Base-by-base conservation (phyloP, 2,113 vertebrate species). In the Eubucco bourcierii region DNA sequence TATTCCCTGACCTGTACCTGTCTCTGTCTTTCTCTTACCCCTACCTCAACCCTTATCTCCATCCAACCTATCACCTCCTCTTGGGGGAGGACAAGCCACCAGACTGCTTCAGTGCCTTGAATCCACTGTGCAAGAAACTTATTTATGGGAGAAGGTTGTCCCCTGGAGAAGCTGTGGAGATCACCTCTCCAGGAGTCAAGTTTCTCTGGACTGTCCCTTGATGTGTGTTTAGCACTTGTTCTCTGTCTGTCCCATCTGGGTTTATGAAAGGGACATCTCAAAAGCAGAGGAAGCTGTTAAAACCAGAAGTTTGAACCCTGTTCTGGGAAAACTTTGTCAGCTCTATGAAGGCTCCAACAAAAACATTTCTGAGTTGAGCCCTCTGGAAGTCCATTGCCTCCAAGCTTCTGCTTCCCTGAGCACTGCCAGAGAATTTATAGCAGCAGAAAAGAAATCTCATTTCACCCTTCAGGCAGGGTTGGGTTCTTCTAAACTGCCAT, bases 401-500 rank as follows among this genome's bases (percentile, higher is more conserved):
- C 33, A 61, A 66, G 47, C 60, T 88, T 58, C 77, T 81, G 10
- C 73, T 75, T 84, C 60, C 16, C 53, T 88, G 66, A 90, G 58
- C 77, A 56, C 6, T 0, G 9, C 70, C 37, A 33, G 61, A 84
- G 58, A 72, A 88, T 80, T 73, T 81, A 60, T 81, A 56, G 10
- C 80, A 88, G 52, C 7, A 28, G 66, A 59, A 74, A 71, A 39
- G 59, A 83, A 61, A 64, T 75, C 56, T 88, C 25, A 74, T 84
- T 84, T 64, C 80, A 66, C 70, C 80, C 53, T 88, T 78, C 68
- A 82, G 67, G 73, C 53, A 86, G 77, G 37, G 41, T 13, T 47
- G 47, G 37, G 29, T 87, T 87, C 67, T 73, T 95, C 65, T 63
- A 76, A 94, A 76, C 31, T 89, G 44, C 37, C 2, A 17, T 88